These are phyloP conservation scores for Urocyon cinereoargenteus DNA, from an alignment of 2,797 vertebrate genomes.

Conservation along the genomic window DNA sequence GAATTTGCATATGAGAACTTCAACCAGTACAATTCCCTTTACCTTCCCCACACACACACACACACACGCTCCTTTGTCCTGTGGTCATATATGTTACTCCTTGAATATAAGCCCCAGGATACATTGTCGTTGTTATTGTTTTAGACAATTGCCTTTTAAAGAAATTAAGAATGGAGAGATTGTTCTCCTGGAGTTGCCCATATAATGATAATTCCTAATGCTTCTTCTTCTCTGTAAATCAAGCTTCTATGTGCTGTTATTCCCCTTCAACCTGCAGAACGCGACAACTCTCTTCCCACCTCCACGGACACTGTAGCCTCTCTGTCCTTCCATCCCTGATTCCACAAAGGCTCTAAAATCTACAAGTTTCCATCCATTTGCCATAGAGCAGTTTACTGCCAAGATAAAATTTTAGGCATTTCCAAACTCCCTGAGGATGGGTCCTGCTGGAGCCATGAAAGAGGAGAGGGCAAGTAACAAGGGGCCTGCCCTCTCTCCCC, in stretches of 20 bases:
- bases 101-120: background rate
- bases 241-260: background rate
- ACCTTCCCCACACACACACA: fast-evolving
- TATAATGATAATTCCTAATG: background rate
- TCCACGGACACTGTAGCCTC: background rate
- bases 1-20: background rate
- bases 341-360: background rate
- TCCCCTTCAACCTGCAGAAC: background rate
- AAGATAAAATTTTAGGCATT: slow-evolving; percentile 51
- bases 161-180: background rate
- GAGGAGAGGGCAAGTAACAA: background rate
- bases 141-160: slow-evolving; percentile 1
- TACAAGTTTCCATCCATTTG: background rate
- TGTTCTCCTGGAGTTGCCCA: background rate
- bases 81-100: background rate
- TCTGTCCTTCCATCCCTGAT: background rate
- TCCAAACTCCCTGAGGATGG: slow-evolving; percentile 24
- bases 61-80: background rate
- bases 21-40: background rate
- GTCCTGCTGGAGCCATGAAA: background rate
- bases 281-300: background rate
- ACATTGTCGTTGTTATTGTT: background rate
- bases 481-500: background rate
- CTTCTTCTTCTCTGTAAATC: background rate
- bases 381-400: background rate